phyloP scores from a whole-genome alignment of 2,797 vertebrate species.

The Crypturellus tataupa region DNA sequence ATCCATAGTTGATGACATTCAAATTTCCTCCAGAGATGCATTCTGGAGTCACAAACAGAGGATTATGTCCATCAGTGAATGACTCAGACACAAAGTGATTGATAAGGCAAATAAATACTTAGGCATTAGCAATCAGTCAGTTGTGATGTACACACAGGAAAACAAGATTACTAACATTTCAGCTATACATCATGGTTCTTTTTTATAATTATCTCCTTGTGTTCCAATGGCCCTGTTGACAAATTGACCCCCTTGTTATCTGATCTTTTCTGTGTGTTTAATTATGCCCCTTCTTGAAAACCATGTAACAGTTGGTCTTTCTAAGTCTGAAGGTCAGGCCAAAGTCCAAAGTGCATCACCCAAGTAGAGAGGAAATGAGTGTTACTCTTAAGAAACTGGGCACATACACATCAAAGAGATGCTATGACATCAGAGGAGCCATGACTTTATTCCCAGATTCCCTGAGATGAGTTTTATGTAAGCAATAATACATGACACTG shows the following conservation, averaged over 20 bases:
- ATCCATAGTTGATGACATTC: conserved; percentile 49
- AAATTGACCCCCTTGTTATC: neutral
- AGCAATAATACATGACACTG: conserved; percentile 17
- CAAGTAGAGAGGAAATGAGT: neutral
- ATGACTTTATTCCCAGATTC: conserved; percentile 11
- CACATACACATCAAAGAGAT: neutral
- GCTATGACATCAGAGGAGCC: conserved; percentile 6
- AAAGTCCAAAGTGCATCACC: neutral
- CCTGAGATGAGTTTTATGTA: neutral
- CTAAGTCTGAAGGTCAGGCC: neutral
- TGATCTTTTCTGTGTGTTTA: neutral
- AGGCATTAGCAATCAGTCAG: conserved; percentile 55
- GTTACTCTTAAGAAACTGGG: neutral
- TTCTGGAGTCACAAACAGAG: conserved; percentile 56
- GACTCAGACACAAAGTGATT: conserved; percentile 63
- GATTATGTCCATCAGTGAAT: conserved; percentile 57
- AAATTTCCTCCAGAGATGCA: conserved; percentile 61
- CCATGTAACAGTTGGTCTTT: neutral
- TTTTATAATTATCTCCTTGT: neutral
- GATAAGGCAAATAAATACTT: conserved; percentile 69
- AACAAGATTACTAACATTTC: conserved; percentile 31
- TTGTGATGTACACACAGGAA: conserved; percentile 37
- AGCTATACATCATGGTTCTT: neutral
- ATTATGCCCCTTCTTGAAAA: neutral
- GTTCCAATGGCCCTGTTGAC: neutral